A percentile compares a stretch with the other conserved stretches of the same genome.
These are phyloP conservation scores for Crocuta crocuta DNA, from an alignment of 2,113 vertebrate genomes.

Conservation along the genomic window DNA sequence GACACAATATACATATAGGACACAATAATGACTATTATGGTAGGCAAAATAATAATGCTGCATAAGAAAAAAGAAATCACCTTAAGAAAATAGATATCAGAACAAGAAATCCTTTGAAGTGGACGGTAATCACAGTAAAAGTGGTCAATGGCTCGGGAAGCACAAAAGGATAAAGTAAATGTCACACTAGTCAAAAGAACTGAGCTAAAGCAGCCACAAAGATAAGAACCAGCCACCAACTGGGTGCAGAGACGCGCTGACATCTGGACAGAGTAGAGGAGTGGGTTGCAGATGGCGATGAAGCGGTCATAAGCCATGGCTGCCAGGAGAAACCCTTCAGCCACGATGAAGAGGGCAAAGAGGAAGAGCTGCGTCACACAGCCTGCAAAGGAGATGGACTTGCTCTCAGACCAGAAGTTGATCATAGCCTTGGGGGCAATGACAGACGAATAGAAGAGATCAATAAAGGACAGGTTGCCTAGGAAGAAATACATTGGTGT, in stretches of 20 bases:
- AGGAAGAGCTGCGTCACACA: slow-evolving; percentile 71
- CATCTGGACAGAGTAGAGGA: slow-evolving; percentile 71
- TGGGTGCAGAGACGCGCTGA: slow-evolving; percentile 32
- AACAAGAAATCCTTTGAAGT: slow-evolving; percentile 77
- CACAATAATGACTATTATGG: slow-evolving; percentile 54
- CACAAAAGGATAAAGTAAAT: slow-evolving; percentile 75
- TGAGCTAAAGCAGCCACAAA: slow-evolving; percentile 64
- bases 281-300: slow-evolving; percentile 60
- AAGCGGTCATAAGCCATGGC: slow-evolving; percentile 74
- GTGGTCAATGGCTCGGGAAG: slow-evolving; percentile 70
- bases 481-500: slow-evolving; percentile 81
- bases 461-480: slow-evolving; percentile 74
- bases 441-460: slow-evolving; percentile 66
- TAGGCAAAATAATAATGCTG: slow-evolving; percentile 57
- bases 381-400: slow-evolving; percentile 65
- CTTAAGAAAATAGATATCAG: background rate
- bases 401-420: slow-evolving; percentile 66
- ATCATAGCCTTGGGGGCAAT: slow-evolving; percentile 67
- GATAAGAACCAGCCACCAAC: slow-evolving; percentile 61
- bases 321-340: slow-evolving; percentile 68
- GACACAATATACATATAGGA: slow-evolving; percentile 74
- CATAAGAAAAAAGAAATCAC: slow-evolving; percentile 62
- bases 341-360: slow-evolving; percentile 68
- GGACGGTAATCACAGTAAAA: slow-evolving; percentile 79
- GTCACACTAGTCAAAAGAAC: slow-evolving; percentile 64